These are phyloP conservation scores for Cryptotis parvus DNA, from an alignment of 2,113 vertebrate species.

Conservation along the genomic window DNA sequence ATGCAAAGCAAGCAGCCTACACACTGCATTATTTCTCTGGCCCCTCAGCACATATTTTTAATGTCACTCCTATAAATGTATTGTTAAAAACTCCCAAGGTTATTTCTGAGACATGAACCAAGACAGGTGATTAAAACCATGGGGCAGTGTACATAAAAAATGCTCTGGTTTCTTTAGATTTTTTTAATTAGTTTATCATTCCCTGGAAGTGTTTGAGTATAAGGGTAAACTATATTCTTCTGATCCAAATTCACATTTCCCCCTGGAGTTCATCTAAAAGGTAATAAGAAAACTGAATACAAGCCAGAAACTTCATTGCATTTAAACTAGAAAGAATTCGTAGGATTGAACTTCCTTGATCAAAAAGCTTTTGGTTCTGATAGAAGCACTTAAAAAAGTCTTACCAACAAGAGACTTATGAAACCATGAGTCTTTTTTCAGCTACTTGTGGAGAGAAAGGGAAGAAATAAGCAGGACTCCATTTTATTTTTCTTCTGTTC, in stretches of 20 bases:
- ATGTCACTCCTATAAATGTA: not conserved
- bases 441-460: not conserved
- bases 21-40: not conserved
- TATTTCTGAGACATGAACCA: not conserved
- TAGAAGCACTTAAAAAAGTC: conserved; percentile 9
- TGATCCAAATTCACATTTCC: conserved; percentile 31
- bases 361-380: conserved; percentile 13
- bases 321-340: conserved; percentile 35
- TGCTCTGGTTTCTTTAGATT: not conserved
- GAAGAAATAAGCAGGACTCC: not conserved
- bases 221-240: not conserved
- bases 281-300: not conserved
- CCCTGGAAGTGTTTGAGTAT: not conserved
- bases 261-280: not conserved
- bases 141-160: not conserved
- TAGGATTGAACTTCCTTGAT: not conserved
- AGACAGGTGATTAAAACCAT: conserved; percentile 20
- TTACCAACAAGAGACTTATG: not conserved
- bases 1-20: no score
- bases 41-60: conserved; percentile 11
- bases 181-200: conserved; percentile 48
- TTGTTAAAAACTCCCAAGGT: not conserved
- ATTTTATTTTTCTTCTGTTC: not conserved
- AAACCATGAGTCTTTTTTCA: not conserved
- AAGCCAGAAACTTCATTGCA: not conserved